phyloP scores from a whole-genome alignment of 2,797 vertebrate genomes.

The Bucorvus abyssinicus region DNA sequence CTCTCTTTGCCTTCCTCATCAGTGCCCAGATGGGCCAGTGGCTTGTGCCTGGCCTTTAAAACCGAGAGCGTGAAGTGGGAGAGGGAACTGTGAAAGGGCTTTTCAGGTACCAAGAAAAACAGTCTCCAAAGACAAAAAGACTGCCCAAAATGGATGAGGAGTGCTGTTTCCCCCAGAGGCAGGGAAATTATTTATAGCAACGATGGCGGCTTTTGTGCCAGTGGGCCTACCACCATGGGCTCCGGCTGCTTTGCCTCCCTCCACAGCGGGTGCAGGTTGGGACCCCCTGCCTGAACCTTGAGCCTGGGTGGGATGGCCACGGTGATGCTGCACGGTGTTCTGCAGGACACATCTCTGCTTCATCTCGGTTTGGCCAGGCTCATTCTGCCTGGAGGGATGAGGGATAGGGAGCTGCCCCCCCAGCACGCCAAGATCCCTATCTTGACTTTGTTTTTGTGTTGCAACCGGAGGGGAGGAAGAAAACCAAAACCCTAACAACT shows the following conservation, averaged over 20 bases:
- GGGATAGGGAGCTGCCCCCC: constrained; percentile 1
- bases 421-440: not conserved
- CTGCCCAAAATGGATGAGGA: constrained; percentile 36
- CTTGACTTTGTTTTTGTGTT: constrained; percentile 33
- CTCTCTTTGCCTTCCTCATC: not conserved
- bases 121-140: constrained; percentile 8
- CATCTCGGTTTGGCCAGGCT: not conserved
- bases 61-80: rapidly evolving
- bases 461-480: not conserved
- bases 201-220: not conserved
- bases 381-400: not conserved
- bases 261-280: rapidly evolving
- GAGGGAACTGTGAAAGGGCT: not conserved
- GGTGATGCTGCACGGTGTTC: not conserved
- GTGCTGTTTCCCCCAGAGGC: not conserved
- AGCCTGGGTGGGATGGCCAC: rapidly evolving
- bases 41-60: not conserved
- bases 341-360: not conserved
- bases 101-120: not conserved
- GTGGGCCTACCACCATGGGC: not conserved
- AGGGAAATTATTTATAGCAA: constrained; percentile 26
- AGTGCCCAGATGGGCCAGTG: not conserved
- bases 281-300: not conserved
- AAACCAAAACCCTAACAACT: not conserved
- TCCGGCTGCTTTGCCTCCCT: not conserved